phyloP scores from a whole-genome alignment of 1,140 invertebrate genomes.

The Drosophila littoralis region DNA sequence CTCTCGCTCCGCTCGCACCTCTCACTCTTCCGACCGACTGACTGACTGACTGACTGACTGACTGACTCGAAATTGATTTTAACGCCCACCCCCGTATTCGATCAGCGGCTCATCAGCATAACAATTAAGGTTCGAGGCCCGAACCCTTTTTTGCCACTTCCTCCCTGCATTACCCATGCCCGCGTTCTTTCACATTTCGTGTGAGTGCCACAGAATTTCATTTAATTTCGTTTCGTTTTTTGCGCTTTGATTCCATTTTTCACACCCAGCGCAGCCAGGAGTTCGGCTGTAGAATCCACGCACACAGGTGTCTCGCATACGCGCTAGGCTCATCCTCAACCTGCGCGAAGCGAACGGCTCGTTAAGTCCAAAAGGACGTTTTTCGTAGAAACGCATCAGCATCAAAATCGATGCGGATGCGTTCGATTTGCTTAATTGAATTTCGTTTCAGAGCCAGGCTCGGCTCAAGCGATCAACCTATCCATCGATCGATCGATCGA shows the following conservation, averaged over 20 bases:
- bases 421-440: slow-evolving; percentile 78
- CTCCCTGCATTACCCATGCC: slow-evolving; percentile 3
- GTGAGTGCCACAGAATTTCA: slow-evolving; percentile 24
- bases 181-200: slow-evolving; percentile 5
- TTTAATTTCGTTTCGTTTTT: slow-evolving; percentile 31
- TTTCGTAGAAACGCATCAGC: slow-evolving; percentile 66
- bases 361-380: slow-evolving; percentile 25
- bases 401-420: slow-evolving; percentile 54
- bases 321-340: not conserved
- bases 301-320: slow-evolving; percentile 54
- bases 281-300: slow-evolving; percentile 8
- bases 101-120: slow-evolving; percentile 64
- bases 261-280: slow-evolving; percentile 38
- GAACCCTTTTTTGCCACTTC: slow-evolving; percentile 61
- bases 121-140: slow-evolving; percentile 37
- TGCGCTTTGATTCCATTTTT: slow-evolving; percentile 44
- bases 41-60: slow-evolving; percentile 15
- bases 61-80: slow-evolving; percentile 64
- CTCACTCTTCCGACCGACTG: not conserved
- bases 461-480: slow-evolving; percentile 11
- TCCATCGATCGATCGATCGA: slow-evolving; percentile 18
- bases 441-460: slow-evolving; percentile 50
- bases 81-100: slow-evolving; percentile 41
- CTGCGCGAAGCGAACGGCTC: no score
- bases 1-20: not conserved